Base-by-base conservation (phyloP, 2,888 invertebrate genomes). In the Caenorhabditis sp. region DNA sequence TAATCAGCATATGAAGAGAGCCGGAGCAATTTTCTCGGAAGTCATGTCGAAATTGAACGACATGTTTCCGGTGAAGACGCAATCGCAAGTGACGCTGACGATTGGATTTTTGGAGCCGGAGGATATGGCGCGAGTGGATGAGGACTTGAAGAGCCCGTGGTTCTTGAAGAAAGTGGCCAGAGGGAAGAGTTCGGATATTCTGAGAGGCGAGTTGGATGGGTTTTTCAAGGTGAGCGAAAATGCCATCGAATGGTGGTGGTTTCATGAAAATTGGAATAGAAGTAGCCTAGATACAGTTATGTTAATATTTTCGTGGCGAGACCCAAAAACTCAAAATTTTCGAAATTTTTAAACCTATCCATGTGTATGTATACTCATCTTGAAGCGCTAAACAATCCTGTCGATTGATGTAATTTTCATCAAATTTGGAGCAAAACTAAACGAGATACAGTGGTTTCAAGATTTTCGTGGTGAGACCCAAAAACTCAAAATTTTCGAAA, bases 221-320 rank as follows among this genome's bases (percentile, higher is more conserved):
- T 59, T 58, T 35, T 58, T 58, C 35, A n/a, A 35, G 58, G 31
- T 58, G 16, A 8, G n/a, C n/a, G n/a, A n/a, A n/a, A n/a, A n/a
- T n/a, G n/a, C n/a, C n/a, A n/a, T n/a, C n/a, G n/a, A n/a, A n/a
- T n/a, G n/a, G n/a, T n/a, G n/a, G n/a, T n/a, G 35, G 10, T 2
- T 16, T 16, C 2, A 19, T 35, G 31, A 35, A 35, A 35, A 35
- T 35, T 8, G 31, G 31, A 35, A 35, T 35, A n/a, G n/a, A n/a
- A n/a, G n/a, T n/a, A n/a, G n/a, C n/a, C n/a, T n/a, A n/a, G n/a
- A n/a, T n/a, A n/a, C n/a, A n/a, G n/a, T n/a, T n/a, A n/a, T n/a
- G n/a, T n/a, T n/a, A n/a, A n/a, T n/a, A n/a, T 51, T 19, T 58
- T 31, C 58, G 58, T n/a, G 31, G 31, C 24, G 31, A n/a, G 58